Base-by-base conservation (phyloP, 2,888 invertebrate species). In the Lepidocyrtoides sp. region DNA sequence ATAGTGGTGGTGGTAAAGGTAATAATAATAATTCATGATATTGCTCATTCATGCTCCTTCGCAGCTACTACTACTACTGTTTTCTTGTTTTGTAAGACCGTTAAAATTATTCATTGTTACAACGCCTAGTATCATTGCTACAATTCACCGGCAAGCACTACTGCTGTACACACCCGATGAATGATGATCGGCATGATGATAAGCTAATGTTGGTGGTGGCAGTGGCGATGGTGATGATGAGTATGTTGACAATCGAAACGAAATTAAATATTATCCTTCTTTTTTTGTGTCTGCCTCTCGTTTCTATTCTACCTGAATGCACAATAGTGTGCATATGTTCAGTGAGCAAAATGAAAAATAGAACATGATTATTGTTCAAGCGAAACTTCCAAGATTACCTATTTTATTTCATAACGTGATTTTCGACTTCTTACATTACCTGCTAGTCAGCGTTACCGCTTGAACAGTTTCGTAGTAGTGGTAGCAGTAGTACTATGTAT, bases 351-450 rank as follows among this genome's bases (percentile, higher is more conserved):
- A 48, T 36, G 63, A n/a, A 36, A 66, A 32, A 69, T 75, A 26
- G 72, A 48, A n/a, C 32, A 66, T 69, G 69, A 69, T 41, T 20
- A 26, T 75, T 60, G 75, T 86, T 86, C 26, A 86, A 75, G 85
- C 75, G 85, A 86, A 86, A 77, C 85, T 41, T 69, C 69, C 69
- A 60, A 85, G 72, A 85, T 72, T 69, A 54, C 72, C 54, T 63
- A 48, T 75, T 75, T 75, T 14, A 48, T 75, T 75, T 75, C 44
- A 75, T 75, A 48, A 69, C 69, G 17, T 69, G 69, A 69, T 75
- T 75, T 75, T 75, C 48, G 23, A 75, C 72, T 26, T 69, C 17
- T 23, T 4, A 23, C 57, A n/a, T 4, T 8, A 54, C 2, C 5
- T 41, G 72, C 23, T 48, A 41, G 72, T 69, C 72, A 48, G 32